Conservation (phyloP, 2,797 vertebrate genomes). For the Chelmon rostratus region DNA sequence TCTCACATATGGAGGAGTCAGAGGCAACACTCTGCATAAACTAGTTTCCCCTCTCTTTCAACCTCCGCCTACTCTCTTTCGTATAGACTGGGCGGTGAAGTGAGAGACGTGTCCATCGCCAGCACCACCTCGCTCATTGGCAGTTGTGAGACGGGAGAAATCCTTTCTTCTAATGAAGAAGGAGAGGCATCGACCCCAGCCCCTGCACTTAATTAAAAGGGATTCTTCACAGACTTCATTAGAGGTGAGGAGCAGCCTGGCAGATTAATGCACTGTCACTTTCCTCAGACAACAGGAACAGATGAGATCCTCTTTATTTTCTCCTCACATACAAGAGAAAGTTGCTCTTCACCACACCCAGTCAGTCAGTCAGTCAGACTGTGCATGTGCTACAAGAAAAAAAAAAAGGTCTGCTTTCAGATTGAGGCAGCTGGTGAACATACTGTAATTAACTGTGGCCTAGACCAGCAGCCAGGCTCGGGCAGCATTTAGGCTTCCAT, state of each 20-base stretch:
- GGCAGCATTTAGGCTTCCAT: slow-evolving; percentile 77
- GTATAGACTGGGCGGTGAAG: slow-evolving; percentile 70
- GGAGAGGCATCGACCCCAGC: slow-evolving; percentile 82
- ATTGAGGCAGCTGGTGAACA: slow-evolving; percentile 76
- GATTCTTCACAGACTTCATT: slow-evolving; percentile 89
- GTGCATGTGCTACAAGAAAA: slow-evolving; percentile 8
- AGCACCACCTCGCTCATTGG: slow-evolving; percentile 74
- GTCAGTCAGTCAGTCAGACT: slow-evolving; percentile 20
- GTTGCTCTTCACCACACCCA: slow-evolving; percentile 54
- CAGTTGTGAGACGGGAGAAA: slow-evolving; percentile 73
- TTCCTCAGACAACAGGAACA: slow-evolving; percentile 76
- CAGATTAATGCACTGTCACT: slow-evolving; percentile 85
- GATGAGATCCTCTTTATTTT: slow-evolving; percentile 72
- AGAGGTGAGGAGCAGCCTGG: slow-evolving; percentile 78
- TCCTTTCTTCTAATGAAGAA: slow-evolving; percentile 83
- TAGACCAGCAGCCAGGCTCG: slow-evolving; percentile 70
- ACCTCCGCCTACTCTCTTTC: slow-evolving; percentile 52
- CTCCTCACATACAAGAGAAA: slow-evolving; percentile 41
- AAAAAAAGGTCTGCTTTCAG: slow-evolving; percentile 55
- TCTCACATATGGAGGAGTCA: slow-evolving; percentile 62
- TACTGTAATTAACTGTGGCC: slow-evolving; percentile 80
- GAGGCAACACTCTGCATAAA: slow-evolving; percentile 67
- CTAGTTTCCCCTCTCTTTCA: slow-evolving; percentile 54
- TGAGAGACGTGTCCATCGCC: slow-evolving; percentile 70
- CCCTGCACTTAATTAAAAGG: slow-evolving; percentile 87